phyloP scores from a whole-genome alignment of 2,113 vertebrate species.

The Oceanites oceanicus region DNA sequence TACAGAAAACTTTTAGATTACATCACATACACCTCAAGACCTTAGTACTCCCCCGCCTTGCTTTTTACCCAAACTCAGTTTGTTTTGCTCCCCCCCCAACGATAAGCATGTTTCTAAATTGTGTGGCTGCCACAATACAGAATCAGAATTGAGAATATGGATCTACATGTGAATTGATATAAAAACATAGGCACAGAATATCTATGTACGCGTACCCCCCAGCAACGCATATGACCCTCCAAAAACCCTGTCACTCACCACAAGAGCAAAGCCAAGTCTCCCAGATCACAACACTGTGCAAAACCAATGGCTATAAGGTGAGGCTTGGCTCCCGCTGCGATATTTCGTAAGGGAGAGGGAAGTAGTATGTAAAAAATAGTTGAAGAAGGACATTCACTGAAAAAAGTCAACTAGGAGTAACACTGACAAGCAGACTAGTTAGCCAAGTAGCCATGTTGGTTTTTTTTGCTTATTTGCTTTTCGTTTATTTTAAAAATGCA shows the following conservation, averaged over 20 bases:
- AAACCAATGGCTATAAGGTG: fast-evolving
- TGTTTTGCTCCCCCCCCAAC: neutral
- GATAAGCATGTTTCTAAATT: neutral
- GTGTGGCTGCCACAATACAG: neutral
- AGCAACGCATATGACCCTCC: neutral
- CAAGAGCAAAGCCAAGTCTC: neutral
- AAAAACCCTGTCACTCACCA: neutral
- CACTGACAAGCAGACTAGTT: neutral
- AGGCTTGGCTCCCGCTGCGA: neutral
- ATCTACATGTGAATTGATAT: neutral
- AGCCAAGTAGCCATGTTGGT: neutral
- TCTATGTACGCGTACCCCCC: neutral
- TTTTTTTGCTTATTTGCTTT: neutral
- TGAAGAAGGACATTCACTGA: neutral
- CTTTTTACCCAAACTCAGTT: neutral
- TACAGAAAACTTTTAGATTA: neutral
- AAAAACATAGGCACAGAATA: neutral
- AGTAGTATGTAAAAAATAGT: neutral
- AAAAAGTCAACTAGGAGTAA: neutral
- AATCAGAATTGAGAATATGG: neutral
- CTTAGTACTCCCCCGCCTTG: neutral
- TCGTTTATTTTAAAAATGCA: neutral
- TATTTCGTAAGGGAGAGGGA: neutral
- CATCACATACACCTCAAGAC: neutral
- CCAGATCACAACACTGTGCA: neutral